Conservation (phyloP, 2,888 invertebrate genomes). For the Harpalus rufipes region DNA sequence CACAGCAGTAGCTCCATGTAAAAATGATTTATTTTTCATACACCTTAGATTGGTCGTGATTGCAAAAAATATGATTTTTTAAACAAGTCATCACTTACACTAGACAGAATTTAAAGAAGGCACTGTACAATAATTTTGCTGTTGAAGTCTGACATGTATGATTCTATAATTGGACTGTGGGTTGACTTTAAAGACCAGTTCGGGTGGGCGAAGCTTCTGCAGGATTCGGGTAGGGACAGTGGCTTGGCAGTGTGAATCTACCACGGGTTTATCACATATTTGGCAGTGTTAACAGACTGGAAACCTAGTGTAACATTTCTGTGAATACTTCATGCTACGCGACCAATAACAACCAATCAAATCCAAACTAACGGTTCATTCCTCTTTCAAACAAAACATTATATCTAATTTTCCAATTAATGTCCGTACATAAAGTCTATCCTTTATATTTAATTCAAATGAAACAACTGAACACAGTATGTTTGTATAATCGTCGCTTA, state of each 20-base stretch:
- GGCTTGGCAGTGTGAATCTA: slow-evolving; percentile 63
- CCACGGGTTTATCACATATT: slow-evolving; percentile 64
- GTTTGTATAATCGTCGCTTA: slow-evolving; percentile 46
- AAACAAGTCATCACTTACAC: slow-evolving; percentile 62
- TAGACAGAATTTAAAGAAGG: slow-evolving; percentile 67
- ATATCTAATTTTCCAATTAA: slow-evolving; percentile 38
- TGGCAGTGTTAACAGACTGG: slow-evolving; percentile 67
- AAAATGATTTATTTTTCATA: slow-evolving; percentile 69
- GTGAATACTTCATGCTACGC: slow-evolving; percentile 28
- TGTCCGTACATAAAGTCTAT: slow-evolving; percentile 28
- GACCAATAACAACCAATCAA: slow-evolving; percentile 47
- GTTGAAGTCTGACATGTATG: slow-evolving; percentile 56
- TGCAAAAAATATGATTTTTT: slow-evolving; percentile 74
- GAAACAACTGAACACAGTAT: slow-evolving; percentile 44
- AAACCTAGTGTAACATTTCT: slow-evolving; percentile 60
- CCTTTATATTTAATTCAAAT: slow-evolving; percentile 50
- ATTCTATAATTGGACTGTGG: slow-evolving; percentile 57
- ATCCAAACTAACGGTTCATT: slow-evolving; percentile 14
- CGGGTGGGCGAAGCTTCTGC: slow-evolving; percentile 45
- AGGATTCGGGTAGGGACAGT: slow-evolving; percentile 44
- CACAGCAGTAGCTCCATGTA: slow-evolving; percentile 64
- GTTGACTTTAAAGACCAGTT: slow-evolving; percentile 24
- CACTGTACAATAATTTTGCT: slow-evolving; percentile 67
- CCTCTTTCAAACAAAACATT: slow-evolving; percentile 21
- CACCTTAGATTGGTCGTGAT: slow-evolving; percentile 72